phyloP scores from a whole-genome alignment of 2,797 vertebrate genomes.

The Chloroceryle amazona region DNA sequence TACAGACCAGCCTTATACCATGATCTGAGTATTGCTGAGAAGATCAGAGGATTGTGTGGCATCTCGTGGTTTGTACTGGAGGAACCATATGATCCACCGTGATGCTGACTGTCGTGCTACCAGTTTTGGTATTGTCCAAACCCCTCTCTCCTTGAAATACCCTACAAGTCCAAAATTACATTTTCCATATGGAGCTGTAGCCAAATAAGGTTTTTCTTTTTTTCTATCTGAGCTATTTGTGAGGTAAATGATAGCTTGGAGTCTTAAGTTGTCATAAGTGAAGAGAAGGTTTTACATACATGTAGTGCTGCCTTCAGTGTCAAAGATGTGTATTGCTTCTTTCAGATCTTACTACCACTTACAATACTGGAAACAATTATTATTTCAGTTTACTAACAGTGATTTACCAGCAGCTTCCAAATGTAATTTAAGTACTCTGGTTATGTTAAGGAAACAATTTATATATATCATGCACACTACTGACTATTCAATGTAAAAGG shows the following conservation, averaged over 20 bases:
- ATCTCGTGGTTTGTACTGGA: not conserved
- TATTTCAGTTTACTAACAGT: not conserved
- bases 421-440: not conserved
- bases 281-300: not conserved
- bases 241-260: not conserved
- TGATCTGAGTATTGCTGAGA: not conserved
- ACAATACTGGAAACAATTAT: not conserved
- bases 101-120: not conserved
- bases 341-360: not conserved
- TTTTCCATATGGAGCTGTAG: not conserved
- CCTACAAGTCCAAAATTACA: not conserved
- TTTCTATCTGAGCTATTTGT: not conserved
- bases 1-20: not conserved
- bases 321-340: not conserved
- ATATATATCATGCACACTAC: not conserved
- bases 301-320: not conserved
- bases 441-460: not conserved
- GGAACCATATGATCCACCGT: accelerated
- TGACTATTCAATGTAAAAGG: not conserved
- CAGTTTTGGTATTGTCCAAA: not conserved
- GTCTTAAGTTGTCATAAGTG: not conserved
- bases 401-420: not conserved
- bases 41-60: not conserved
- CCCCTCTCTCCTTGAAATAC: not conserved
- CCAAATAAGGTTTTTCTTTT: not conserved